Conservation (phyloP, 2,113 vertebrate species). For the Rhinopomastus cyanomelas region DNA sequence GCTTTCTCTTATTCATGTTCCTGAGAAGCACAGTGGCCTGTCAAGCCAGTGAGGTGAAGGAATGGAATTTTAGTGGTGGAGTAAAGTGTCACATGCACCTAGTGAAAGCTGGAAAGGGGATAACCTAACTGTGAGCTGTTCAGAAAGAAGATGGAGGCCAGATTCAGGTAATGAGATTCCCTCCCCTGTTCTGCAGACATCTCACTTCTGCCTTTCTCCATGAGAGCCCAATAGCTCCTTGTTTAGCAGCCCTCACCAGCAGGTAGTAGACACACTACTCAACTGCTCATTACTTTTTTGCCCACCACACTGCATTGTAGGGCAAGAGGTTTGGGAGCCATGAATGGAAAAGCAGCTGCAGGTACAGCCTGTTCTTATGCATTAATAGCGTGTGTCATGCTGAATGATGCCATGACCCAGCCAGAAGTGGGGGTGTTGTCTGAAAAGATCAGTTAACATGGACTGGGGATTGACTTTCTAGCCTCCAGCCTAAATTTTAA, state of each 20-base stretch:
- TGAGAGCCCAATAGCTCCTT: not conserved
- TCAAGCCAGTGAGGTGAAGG: not conserved
- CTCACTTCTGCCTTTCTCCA: not conserved
- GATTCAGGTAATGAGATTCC: not conserved
- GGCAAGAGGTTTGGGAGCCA: not conserved
- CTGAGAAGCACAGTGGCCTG: not conserved
- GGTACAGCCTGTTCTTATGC: not conserved
- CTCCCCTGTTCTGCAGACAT: not conserved
- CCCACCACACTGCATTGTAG: not conserved
- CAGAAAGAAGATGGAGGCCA: not conserved
- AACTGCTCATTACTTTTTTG: not conserved
- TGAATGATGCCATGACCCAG: constrained; percentile 21
- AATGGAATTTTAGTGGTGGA: not conserved
- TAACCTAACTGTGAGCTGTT: not conserved
- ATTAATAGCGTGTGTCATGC: constrained; percentile 34
- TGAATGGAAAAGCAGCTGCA: not conserved
- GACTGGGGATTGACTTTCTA: constrained; percentile 19
- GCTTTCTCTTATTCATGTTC: not conserved
- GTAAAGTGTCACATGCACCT: not conserved
- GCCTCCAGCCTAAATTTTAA: not conserved
- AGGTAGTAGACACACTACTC: not conserved
- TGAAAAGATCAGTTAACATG: constrained; percentile 27
- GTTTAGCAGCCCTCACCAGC: not conserved
- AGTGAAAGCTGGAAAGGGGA: not conserved
- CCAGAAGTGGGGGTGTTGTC: constrained; percentile 10